Conservation (phyloP, 2,797 vertebrate species). For the Pelobates cultripes region DNA sequence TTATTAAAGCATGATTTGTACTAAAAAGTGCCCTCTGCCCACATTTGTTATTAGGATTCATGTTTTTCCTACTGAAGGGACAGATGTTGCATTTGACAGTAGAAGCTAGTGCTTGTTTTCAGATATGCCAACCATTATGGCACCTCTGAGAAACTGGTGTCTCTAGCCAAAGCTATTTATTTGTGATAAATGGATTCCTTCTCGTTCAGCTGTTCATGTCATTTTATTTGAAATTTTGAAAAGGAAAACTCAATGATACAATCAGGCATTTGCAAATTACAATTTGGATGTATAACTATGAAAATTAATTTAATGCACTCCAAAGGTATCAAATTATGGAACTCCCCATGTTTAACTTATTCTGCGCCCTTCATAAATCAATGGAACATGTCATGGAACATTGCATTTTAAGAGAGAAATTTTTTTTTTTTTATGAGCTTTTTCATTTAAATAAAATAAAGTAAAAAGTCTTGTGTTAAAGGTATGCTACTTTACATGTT, state of each 20-base stretch:
- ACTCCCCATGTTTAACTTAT: not conserved
- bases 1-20: constrained; percentile 25
- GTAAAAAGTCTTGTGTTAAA: too few species aligned
- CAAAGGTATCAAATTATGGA: not conserved
- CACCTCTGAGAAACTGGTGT: constrained; percentile 17
- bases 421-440: too few species aligned
- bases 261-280: constrained; percentile 13
- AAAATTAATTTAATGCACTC: not conserved
- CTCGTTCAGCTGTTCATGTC: constrained; percentile 16
- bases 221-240: constrained; percentile 16
- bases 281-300: constrained; percentile 2
- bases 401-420: not conserved
- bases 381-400: too few species aligned
- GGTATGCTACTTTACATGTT: too few species aligned
- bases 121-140: constrained; percentile 24
- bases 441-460: too few species aligned
- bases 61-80: constrained; percentile 28
- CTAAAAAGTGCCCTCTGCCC: constrained; percentile 12
- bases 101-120: constrained; percentile 27
- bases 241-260: constrained; percentile 25
- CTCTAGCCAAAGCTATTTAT: constrained; percentile 43
- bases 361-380: not conserved
- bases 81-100: constrained; percentile 39
- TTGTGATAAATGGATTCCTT: constrained; percentile 42
- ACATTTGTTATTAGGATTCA: constrained; percentile 24